Evolutionary conservation across 2,113 vertebrate species (phyloP).

Genomic region (Serilophus lunatus): DNA sequence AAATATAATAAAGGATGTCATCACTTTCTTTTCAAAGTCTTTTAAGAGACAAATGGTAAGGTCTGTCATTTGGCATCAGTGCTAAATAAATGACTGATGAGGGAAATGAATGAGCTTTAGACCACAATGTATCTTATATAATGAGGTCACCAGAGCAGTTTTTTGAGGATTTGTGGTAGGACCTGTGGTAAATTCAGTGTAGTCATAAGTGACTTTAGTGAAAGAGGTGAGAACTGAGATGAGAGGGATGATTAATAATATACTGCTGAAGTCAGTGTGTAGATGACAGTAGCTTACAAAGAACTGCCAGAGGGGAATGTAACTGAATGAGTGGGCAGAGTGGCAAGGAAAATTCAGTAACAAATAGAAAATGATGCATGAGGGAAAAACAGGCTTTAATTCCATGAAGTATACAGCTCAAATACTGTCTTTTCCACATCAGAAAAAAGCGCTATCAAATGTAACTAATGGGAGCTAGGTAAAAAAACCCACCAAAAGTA

Average conservation of each 20-base stretch:
- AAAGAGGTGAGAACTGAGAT: neutral
- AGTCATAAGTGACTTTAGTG: neutral
- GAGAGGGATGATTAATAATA: neutral
- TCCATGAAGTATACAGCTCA: neutral
- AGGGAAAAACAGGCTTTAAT: neutral
- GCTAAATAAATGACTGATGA: neutral
- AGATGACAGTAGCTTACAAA: neutral
- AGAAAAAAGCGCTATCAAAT: neutral
- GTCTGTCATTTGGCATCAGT: neutral
- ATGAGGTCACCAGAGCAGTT: neutral
- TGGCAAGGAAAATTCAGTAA: neutral
- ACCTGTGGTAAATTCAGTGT: neutral
- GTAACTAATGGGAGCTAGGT: neutral
- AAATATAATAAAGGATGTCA: conserved; percentile 72
- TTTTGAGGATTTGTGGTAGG: neutral
- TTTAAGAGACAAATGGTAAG: conserved; percentile 84
- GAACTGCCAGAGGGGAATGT: neutral
- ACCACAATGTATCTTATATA: neutral
- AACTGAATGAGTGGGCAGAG: neutral
- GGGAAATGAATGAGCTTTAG: neutral
- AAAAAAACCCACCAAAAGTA: neutral
- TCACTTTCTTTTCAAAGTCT: conserved; percentile 83
- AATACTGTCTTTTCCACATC: neutral
- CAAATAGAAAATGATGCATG: neutral
- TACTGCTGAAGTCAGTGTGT: neutral